Evolutionary conservation across 2,888 invertebrate genomes (phyloP), one percentile per base, ranked within the genome.

Genomic region (Ornithoptera alexandrae): DNA sequence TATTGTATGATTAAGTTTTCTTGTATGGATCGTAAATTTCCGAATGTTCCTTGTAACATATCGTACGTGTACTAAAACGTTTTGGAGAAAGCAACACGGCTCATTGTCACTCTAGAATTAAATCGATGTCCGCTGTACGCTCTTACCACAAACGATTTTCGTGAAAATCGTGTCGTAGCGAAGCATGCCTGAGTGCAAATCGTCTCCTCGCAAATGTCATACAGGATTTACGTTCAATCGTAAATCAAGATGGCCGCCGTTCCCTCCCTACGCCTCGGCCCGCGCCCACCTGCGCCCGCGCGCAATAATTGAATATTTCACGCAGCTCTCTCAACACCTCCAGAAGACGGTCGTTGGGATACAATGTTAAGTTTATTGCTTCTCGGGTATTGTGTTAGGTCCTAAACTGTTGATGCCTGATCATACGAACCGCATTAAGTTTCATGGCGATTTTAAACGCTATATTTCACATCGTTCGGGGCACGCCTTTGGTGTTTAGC

Each of bases 221-320:
- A 87, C 75, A 84, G 84, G 84, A 92, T 92, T 92, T 92, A 92
- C 88, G 84, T 80, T 82, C 85, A 82, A 83, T 89, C 91, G 85
- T 92, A 92, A 92, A 92, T 92, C 92, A 92, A 90, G 84, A 91
- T 91, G 92, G 91, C 90, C 79, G 89, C 85, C 82, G 75, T 80
- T 76, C 81, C 82, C 79, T 75, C 78, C 74, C 70, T 71, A 61
- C 72, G 67, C 80, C 79, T 77, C 78, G 74, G 77, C 77, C 81
- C 78, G 76, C 76, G 72, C 85, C 83, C 84, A 88, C 87, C 87
- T 90, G 92, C 89, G 90, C 85, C 85, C 78, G 89, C 80, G 88
- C 89, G 85, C 82, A 81, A 88, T 91, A 92, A 92, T 92, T 92
- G 92, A 92, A 92, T 92, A 92, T 92, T 91, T 87, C 90, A 88